Evolutionary conservation across 2,797 vertebrate genomes (phyloP), one percentile per base, ranked within the genome.

Genomic region (Coregonus ussuriensis): DNA sequence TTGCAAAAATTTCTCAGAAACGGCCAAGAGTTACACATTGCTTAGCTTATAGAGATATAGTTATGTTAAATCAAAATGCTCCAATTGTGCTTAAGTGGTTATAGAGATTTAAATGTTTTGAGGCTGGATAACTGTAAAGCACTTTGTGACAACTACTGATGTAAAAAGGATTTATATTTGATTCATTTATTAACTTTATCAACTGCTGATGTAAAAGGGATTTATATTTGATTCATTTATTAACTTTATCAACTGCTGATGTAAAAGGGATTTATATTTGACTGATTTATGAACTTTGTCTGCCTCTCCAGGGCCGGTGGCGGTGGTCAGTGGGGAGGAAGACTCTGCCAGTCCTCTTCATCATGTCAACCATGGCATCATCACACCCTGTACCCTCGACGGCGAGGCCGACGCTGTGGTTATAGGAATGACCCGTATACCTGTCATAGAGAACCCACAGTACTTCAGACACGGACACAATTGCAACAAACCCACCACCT

Each of bases 381-480:
- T 97, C 5, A 97, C 97, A 0, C 97, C 98, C 4, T 99, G 97
- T 0, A 96, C 97, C 0, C 89, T 99, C 89, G 98, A 99, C 0
- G 95, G 96, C 0, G 96, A 96, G 71, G 95, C 97, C 0, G 98
- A 99, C 79, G 97, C 98, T 0, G 98, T 99, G 56, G 96, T 99
- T 84, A 99, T 99, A 0, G 98, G 98, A 80, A 98, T 99, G 98
- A 99, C 97, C n/a, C 96, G 97, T 2, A 98, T 99, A 78, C 98
- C 98, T 0, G 97, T 99, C 85, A 96, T 99, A 1, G 97, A 99
- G 91, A 99, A 99, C 77, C 97, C 97, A 0, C 98, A 99, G 86
- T 99, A 99, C 91, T 99, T 98, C 91, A 94, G 97, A 14, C 98
- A 99, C n/a, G 96, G 96, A 52, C 97, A 99, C 93, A 98, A 96